Conservation (phyloP, 2,888 invertebrate species). For the Ormyrus labotus region DNA sequence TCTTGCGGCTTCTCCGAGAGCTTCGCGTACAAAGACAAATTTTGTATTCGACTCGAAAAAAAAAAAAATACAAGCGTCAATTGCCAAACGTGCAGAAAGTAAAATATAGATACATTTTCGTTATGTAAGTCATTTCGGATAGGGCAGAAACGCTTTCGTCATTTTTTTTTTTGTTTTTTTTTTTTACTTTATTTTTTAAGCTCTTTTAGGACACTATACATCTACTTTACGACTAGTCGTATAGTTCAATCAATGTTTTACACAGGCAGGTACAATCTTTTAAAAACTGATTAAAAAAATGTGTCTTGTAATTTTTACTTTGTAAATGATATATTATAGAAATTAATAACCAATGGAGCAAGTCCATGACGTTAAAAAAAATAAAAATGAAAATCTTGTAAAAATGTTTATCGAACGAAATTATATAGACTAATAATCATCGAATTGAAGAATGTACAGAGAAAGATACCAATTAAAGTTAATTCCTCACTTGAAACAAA, state of each 20-base stretch:
- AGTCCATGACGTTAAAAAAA: conserved; percentile 28
- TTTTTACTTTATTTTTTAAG: conserved; percentile 48
- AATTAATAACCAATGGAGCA: conserved; percentile 2
- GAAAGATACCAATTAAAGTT: conserved; percentile 48
- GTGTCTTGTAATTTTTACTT: conserved; percentile 32
- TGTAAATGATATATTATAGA: conserved; percentile 28
- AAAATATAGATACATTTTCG: conserved; percentile 22
- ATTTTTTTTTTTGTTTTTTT: conserved; percentile 18
- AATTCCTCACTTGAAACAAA: conserved; percentile 36
- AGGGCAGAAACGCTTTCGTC: background rate
- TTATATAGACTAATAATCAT: conserved; percentile 41
- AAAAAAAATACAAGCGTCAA: conserved; percentile 34
- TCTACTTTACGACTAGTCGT: background rate
- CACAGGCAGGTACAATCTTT: conserved; percentile 2
- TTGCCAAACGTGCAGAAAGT: conserved; percentile 46
- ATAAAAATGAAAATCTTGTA: conserved; percentile 36
- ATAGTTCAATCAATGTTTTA: conserved; percentile 29
- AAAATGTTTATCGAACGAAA: conserved; percentile 48
- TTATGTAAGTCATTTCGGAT: conserved; percentile 16
- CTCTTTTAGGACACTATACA: conserved; percentile 26
- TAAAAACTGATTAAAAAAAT: conserved; percentile 12
- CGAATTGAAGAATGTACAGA: conserved; percentile 42
- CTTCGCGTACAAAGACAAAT: conserved; percentile 2
- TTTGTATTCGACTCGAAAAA: conserved; percentile 24
- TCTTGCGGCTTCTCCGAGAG: conserved; percentile 24